phyloP scores from a whole-genome alignment of 2,888 invertebrate species.

The Calameuta filiformis region DNA sequence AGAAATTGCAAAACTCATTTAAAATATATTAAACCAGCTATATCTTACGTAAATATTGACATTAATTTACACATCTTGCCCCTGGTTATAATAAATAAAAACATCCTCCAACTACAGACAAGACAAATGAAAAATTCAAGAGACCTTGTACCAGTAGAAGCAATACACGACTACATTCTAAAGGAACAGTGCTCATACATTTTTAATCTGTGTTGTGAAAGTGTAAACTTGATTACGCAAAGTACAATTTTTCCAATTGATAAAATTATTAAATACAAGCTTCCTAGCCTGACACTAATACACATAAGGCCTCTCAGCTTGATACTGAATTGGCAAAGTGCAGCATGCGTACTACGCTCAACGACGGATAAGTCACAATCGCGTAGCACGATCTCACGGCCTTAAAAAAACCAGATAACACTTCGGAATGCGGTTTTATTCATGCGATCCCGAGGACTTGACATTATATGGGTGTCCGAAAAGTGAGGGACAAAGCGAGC shows the following conservation, averaged over 20 bases:
- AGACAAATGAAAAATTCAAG: background rate
- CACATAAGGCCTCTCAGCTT: background rate
- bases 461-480: background rate
- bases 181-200: constrained; percentile 11
- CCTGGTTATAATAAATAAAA: background rate
- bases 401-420: constrained; percentile 26
- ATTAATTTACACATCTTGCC: background rate
- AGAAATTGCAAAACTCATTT: background rate
- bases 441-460: constrained; percentile 11
- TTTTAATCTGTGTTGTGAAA: constrained; percentile 20
- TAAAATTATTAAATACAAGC: background rate
- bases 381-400: constrained; percentile 16
- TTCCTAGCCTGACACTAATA: background rate
- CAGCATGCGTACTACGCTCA: background rate
- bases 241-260: background rate
- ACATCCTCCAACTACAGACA: background rate
- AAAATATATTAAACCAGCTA: background rate
- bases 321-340: background rate
- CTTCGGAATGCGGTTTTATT: constrained; percentile 27
- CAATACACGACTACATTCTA: background rate
- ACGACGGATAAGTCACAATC: constrained; percentile 18
- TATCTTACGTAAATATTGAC: background rate
- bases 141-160: background rate
- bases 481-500: background rate
- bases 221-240: constrained; percentile 11